Evolutionary conservation across 2,888 invertebrate species (phyloP).

Genomic region (Crioceris asparagi): DNA sequence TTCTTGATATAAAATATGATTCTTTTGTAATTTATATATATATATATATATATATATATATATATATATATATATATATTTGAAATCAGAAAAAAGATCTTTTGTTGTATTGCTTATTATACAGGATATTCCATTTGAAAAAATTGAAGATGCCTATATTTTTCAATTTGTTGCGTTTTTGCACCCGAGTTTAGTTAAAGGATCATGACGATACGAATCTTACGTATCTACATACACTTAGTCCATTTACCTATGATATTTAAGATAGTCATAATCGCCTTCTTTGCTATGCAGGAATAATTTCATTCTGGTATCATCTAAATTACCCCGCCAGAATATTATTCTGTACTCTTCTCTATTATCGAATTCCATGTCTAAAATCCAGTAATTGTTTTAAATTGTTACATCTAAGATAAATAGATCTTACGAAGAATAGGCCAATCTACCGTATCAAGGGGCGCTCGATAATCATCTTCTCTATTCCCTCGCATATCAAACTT

Average conservation of each 20-base stretch:
- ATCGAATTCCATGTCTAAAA: conserved; percentile 58
- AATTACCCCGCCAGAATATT: conserved; percentile 71
- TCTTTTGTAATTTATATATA: too few relatives aligned
- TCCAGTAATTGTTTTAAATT: not conserved
- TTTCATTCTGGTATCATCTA: conserved; percentile 64
- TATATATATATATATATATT: too few relatives aligned
- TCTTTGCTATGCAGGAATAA: conserved; percentile 15
- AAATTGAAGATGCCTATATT: too few relatives aligned
- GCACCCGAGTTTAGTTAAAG: too few relatives aligned
- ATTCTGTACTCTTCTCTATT: conserved; percentile 57
- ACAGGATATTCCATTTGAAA: too few relatives aligned
- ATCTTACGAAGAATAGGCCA: conserved; percentile 63
- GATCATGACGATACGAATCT: not conserved
- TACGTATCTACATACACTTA: not conserved
- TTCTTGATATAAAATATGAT: too few relatives aligned
- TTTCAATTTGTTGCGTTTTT: too few relatives aligned
- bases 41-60: too few relatives aligned
- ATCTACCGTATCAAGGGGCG: conserved; percentile 45
- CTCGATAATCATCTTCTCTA: conserved; percentile 47
- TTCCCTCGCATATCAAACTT: conserved; percentile 71
- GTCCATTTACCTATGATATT: conserved; percentile 19
- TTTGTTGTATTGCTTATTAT: too few relatives aligned
- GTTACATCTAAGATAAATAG: too few relatives aligned
- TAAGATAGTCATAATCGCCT: conserved; percentile 20
- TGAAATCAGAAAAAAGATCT: too few relatives aligned